These are phyloP conservation scores for Athalia cordata DNA, from an alignment of 2,888 invertebrate species.

Conservation along the genomic window DNA sequence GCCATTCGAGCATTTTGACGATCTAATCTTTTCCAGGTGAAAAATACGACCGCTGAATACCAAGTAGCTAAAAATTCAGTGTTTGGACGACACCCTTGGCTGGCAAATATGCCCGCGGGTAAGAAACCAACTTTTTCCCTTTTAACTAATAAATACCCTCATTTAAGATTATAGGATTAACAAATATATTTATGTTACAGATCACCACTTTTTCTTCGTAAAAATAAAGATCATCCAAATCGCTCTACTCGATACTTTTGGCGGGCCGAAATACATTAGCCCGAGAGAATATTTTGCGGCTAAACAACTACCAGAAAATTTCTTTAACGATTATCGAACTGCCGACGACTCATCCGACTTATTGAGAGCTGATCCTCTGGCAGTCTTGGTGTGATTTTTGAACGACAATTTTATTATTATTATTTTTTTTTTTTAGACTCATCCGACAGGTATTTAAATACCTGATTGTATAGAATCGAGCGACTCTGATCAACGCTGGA, in stretches of 20 bases:
- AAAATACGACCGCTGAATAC: conserved; percentile 76
- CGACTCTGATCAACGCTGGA: too few species aligned
- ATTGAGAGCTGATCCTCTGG: too few species aligned
- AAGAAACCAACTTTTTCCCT: conserved; percentile 49
- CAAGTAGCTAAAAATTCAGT: conserved; percentile 79
- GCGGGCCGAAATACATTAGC: conserved; percentile 83
- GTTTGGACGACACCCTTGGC: conserved; percentile 82
- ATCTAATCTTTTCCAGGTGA: conserved; percentile 73
- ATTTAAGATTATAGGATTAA: conserved; percentile 1
- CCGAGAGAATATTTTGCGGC: conserved; percentile 78
- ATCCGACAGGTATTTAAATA: too few species aligned
- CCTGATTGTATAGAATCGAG: too few species aligned
- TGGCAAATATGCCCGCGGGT: conserved; percentile 82
- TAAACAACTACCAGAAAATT: conserved; percentile 1
- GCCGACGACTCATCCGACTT: not conserved
- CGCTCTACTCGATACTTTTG: conserved; percentile 87
- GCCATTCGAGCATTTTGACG: not conserved
- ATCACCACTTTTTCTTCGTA: conserved; percentile 86
- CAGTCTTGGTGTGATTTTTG: not conserved
- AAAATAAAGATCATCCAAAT: conserved; percentile 85
- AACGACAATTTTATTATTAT: conserved; percentile 6
- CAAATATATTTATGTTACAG: conserved; percentile 74
- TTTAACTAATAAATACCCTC: not conserved
- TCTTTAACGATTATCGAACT: not conserved
- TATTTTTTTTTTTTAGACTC: too few species aligned